Base-by-base conservation (phyloP, 2,113 vertebrate genomes). In the Ochotona princeps region DNA sequence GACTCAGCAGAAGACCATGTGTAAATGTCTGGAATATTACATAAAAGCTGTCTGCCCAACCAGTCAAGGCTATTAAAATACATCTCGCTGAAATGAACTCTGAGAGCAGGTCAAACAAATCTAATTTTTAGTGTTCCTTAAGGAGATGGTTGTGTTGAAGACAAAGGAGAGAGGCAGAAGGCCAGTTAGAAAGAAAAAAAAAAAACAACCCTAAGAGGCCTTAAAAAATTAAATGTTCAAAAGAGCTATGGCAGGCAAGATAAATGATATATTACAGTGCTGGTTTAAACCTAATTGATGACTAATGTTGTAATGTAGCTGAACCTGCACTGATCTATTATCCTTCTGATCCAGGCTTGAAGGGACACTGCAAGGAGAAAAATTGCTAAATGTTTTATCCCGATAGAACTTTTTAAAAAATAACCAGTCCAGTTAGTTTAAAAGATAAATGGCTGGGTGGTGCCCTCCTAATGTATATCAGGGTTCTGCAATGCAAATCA, bases 231-330 rank as follows among this genome's bases (percentile, higher is more conserved):
- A 98, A 98, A 98, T 95, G 98, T 97, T 98, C 97, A 97, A 97
- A 97, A 97, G 96, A 98, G 96, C 96, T 91, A 63, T 98, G 97
- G 97, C 96, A 98, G 97, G 97, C 96, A 97, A 96, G 98, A 98
- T 97, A 98, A 98, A 98, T 98, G 98, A 98, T 97, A 97, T 98
- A 98, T 98, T 98, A 87, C 97, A 97, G 95, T 0, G 66, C 97
- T 97, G 97, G 97, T 97, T 98, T 98, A 98, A 98, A 98, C 97
- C 97, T 98, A 98, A 98, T 98, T 98, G 98, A 98, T 98, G 98
- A 98, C 98, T 98, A 98, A 98, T 98, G 98, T 97, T 98, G 98
- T 98, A 98, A 98, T 98, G 97, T 97, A 98, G 97, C 98, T 97
- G 97, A 98, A 98, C 98, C 97, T 97, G 97, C 95, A 97, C 94